Base-by-base conservation (phyloP, 2,113 vertebrate species). In the Seriola quinqueradiata region DNA sequence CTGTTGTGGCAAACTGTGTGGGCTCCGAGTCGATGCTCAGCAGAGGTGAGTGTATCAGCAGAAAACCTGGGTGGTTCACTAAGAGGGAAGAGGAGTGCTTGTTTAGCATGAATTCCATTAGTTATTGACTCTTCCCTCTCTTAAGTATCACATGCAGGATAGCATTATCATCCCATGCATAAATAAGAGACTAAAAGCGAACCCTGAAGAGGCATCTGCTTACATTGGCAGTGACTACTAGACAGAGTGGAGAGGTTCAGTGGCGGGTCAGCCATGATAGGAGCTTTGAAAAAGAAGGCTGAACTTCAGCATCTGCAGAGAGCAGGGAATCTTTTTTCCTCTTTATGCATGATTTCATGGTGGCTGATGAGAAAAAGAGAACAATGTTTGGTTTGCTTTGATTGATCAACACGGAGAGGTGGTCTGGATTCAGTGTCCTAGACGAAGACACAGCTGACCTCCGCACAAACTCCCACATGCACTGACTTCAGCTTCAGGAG, bases 231-330 rank as follows among this genome's bases (percentile, higher is more conserved):
- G 79, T 14, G 75, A 3, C 48, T 67, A 3, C 19, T 77, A 81
- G 85, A 84, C 81, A 21, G 89, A 87, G 83, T 21, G 16, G 58
- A 79, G 84, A 67, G 91, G 92, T 94, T 94, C 93, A 94, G 82
- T 54, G 70, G 66, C 32, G 12, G 92, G 93, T 92, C 94, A 94
- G 85, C 86, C 82, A 40, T 38, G 73, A 83, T 77, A 77, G 86
- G 79, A 55, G 83, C 83, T 79, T 74, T 64, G 44, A 42, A 59
- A 58, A 80, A 75, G 83, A 61, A 80, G 73, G 28, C 50, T 57
- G 81, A 81, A 88, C 73, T 54, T 83, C 67, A 79, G 83, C 77
- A 75, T 84, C 80, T 77, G 82, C 65, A 12, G 36, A 58, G 46
- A 50, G 76, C 3, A 10, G 59, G 84, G 70, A 73, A 70, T 68